phyloP scores from a whole-genome alignment of 2,888 invertebrate genomes.

The Drosophila rellima region DNA sequence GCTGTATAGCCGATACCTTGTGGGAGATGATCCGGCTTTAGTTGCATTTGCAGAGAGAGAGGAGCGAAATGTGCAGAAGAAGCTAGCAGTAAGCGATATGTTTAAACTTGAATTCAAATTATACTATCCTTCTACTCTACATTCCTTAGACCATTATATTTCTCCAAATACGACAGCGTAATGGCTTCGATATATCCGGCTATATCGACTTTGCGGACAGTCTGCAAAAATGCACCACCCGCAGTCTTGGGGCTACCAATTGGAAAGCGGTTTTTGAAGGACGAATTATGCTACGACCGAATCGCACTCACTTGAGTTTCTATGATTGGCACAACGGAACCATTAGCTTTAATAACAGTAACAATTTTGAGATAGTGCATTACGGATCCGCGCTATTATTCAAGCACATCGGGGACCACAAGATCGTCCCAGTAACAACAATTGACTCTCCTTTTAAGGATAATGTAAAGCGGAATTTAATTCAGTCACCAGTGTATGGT shows the following conservation, averaged over 20 bases:
- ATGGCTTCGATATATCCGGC: slow-evolving; percentile 61
- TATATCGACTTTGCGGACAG: slow-evolving; percentile 63
- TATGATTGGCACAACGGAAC: slow-evolving; percentile 57
- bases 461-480: slow-evolving; percentile 46
- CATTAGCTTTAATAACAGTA: slow-evolving; percentile 37
- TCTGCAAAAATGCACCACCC: slow-evolving; percentile 22
- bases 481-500: slow-evolving; percentile 48
- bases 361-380: slow-evolving; percentile 43
- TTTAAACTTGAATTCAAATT: too few relatives aligned
- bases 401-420: slow-evolving; percentile 57
- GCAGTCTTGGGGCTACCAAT: slow-evolving; percentile 25
- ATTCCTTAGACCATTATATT: slow-evolving; percentile 56
- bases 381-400: slow-evolving; percentile 39
- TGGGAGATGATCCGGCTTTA: slow-evolving; percentile 88
- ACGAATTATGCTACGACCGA: slow-evolving; percentile 36
- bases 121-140: too few relatives aligned
- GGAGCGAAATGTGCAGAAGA: slow-evolving; percentile 90
- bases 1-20: slow-evolving; percentile 88
- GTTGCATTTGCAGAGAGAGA: slow-evolving; percentile 87
- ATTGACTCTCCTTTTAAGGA: neutral
- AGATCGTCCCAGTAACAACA: slow-evolving; percentile 48
- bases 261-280: slow-evolving; percentile 58
- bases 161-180: slow-evolving; percentile 47
- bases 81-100: slow-evolving; percentile 90
- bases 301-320: slow-evolving; percentile 47